These are phyloP conservation scores for Sarotherodon lohbergeri DNA, from an alignment of 2,113 vertebrate genomes.

Conservation along the genomic window DNA sequence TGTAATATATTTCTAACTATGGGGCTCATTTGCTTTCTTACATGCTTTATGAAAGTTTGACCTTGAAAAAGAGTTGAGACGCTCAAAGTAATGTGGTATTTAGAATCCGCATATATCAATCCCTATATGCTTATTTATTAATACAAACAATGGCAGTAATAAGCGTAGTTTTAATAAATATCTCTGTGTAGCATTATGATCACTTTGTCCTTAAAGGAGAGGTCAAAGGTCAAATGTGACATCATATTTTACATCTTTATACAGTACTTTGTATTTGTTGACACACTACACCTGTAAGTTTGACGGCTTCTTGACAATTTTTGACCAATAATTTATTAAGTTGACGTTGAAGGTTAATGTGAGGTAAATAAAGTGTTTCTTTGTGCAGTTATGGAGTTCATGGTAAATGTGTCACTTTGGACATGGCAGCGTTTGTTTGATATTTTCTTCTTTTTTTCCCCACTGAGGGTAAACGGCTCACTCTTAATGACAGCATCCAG, in stretches of 20 bases:
- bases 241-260: not conserved
- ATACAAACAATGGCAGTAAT: not conserved
- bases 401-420: not conserved
- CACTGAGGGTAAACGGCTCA: not conserved
- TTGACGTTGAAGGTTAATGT: rapidly evolving
- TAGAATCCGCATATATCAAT: not conserved
- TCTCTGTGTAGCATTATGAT: not conserved
- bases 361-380: not conserved
- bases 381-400: not conserved
- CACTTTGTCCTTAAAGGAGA: not conserved
- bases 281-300: not conserved
- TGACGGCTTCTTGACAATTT: not conserved
- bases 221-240: not conserved
- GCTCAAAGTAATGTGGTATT: not conserved
- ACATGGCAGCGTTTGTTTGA: not conserved
- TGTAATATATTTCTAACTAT: not conserved
- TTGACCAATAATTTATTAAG: not conserved
- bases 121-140: not conserved
- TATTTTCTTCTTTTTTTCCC: not conserved
- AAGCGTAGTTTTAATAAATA: not conserved
- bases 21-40: not conserved
- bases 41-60: not conserved
- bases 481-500: not conserved
- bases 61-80: not conserved
- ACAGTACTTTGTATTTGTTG: not conserved